These are phyloP conservation scores for Mystacides longicornis DNA, from an alignment of 2,888 invertebrate species.

Conservation along the genomic window DNA sequence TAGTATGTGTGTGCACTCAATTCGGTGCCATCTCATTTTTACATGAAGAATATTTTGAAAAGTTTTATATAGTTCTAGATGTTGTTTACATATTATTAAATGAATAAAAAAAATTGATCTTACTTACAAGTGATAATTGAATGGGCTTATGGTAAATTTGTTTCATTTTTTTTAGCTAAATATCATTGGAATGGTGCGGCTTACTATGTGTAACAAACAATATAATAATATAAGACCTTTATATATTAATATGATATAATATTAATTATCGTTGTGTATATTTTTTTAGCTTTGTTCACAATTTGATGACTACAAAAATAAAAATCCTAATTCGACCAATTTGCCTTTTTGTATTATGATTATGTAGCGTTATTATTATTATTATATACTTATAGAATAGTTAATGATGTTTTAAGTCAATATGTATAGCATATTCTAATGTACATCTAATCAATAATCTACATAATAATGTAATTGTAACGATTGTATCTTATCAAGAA, in stretches of 20 bases:
- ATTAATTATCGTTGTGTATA: constrained; percentile 1
- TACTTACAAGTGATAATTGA: constrained; percentile 19
- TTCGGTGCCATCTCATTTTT: constrained; percentile 25
- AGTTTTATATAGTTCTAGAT: constrained; percentile 14
- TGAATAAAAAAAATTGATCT: no score
- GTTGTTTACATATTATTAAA: constrained; percentile 21
- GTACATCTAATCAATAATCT: no score
- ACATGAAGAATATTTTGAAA: constrained; percentile 11
- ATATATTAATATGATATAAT: constrained; percentile 28
- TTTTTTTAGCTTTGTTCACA: constrained; percentile 43
- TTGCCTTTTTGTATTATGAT: constrained; percentile 44
- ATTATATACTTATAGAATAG: constrained; percentile 28
- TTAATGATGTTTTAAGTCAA: constrained; percentile 37
- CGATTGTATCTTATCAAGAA: neutral
- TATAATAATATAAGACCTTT: constrained; percentile 35
- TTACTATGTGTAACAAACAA: constrained; percentile 15
- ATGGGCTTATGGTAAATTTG: constrained; percentile 23
- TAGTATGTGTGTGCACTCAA: constrained; percentile 22
- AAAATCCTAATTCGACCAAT: constrained; percentile 45
- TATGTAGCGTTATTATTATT: constrained; percentile 47
- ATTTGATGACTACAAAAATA: constrained; percentile 39
- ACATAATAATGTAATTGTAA: neutral
- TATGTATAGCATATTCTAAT: constrained; percentile 47
- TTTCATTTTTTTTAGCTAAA: constrained; percentile 25
- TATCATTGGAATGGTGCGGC: constrained; percentile 26